Evolutionary conservation across 2,113 vertebrate species (phyloP).

Genomic region (Ancistrus triradiatus): DNA sequence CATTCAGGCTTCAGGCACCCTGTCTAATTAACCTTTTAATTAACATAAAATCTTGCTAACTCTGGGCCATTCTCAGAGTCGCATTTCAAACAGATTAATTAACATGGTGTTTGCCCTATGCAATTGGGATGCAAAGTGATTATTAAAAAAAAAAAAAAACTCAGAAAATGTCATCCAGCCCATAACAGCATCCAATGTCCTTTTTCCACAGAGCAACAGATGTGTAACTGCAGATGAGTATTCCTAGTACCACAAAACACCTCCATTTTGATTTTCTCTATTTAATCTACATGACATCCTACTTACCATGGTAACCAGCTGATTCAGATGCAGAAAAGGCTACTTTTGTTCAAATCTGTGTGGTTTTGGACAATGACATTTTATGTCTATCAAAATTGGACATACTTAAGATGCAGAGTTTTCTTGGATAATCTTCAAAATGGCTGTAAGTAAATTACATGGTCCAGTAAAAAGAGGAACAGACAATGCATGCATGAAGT

Average conservation of each 20-base stretch:
- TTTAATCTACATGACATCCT: conserved; percentile 1
- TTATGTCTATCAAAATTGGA: no score
- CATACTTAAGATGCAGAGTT: no score
- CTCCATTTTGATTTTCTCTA: background rate
- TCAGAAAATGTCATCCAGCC: conserved; percentile 15
- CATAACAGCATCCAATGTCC: conserved; percentile 7
- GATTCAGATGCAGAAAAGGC: background rate
- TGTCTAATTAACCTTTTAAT: conserved; percentile 72
- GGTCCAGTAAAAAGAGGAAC: no score
- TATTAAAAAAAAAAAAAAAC: conserved; percentile 14
- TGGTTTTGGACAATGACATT: background rate
- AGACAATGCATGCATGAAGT: no score
- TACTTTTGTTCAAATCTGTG: background rate
- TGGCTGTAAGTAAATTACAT: no score
- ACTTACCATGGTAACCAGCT: conserved; percentile 6
- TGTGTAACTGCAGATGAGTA: background rate
- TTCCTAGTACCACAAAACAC: conserved; percentile 7
- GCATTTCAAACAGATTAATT: conserved; percentile 62
- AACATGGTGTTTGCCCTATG: conserved; percentile 48
- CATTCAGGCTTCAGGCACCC: conserved; percentile 49
- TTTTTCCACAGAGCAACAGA: conserved; percentile 10
- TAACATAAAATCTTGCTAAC: conserved; percentile 66
- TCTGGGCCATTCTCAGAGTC: conserved; percentile 58
- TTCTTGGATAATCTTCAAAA: no score
- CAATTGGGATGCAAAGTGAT: conserved; percentile 43